A percentile compares a stretch with the other conserved stretches of the same genome.
Conservation (phyloP, 2,888 invertebrate species). For the Drosophila demipolita region DNA sequence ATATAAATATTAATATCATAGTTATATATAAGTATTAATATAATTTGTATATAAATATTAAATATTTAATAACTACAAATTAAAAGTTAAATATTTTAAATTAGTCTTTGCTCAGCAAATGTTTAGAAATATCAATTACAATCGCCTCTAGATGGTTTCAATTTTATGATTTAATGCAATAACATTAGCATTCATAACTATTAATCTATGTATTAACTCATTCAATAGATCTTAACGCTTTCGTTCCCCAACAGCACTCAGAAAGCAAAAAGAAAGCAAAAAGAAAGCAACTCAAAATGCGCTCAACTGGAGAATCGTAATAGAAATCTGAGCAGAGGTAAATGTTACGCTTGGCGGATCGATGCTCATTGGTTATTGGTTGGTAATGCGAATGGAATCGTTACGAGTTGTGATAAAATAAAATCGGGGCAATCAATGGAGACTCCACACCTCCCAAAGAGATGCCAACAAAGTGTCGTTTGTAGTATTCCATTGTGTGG, state of each 20-base stretch:
- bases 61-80: neutral
- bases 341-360: conserved; percentile 21
- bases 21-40: neutral
- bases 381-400: conserved; percentile 41
- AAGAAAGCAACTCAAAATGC: neutral
- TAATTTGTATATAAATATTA: no score
- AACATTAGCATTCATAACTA: neutral
- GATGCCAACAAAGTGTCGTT: conserved; percentile 26
- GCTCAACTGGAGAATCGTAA: conserved; percentile 9
- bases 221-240: neutral
- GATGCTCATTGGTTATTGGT: conserved; percentile 10
- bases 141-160: neutral
- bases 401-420: conserved; percentile 7
- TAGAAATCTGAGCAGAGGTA: conserved; percentile 26
- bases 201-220: neutral
- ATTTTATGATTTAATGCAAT: neutral
- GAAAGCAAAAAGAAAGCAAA: no score
- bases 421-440: conserved; percentile 27
- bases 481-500: conserved; percentile 25
- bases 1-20: neutral
- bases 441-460: neutral
- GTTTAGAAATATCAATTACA: no score
- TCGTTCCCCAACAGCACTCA: no score
- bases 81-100: neutral
- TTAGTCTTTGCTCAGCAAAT: neutral